Evolutionary conservation across 2,797 vertebrate genomes (phyloP), one percentile per base, ranked within the genome.

Genomic region (Pangasius djambal): DNA sequence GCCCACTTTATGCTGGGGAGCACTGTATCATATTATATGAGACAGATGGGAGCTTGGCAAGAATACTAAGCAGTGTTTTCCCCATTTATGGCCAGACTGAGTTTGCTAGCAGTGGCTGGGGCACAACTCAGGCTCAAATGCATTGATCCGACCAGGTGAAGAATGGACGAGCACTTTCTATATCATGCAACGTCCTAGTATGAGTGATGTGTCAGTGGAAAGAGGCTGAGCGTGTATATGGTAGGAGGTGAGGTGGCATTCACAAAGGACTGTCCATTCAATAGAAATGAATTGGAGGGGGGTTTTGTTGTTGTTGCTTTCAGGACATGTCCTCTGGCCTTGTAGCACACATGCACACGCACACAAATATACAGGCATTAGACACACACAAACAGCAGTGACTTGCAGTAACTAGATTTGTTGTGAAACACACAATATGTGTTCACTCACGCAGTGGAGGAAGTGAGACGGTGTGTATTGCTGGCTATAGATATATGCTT

Each of bases 41-140:
- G 92, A 92, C 91, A 90, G 91, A 88, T 86, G 90, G 86, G 79
- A 83, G 87, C 72, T 85, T 88, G 87, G 88, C 91, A 89, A 86
- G 91, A 91, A 93, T 93, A 91, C 88, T 91, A 90, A 92, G 85
- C 86, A 92, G 90, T 89, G 87, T 90, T 91, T 92, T 86, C 88
- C 83, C 70, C 87, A 91, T 88, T 91, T 88, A 89, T 84, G 77
- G 69, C 72, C 90, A 88, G 88, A 79, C 91, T 77, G 67, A 83
- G 89, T 84, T 86, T 50, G 89, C 34, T 81, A 89, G 50, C 82
- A 86, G 88, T 86, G 82, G 77, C 86, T 88, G 63, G 85, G 83
- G 84, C 86, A 92, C 87, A 89, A 86, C 75, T 77, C 59, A 25
- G 57, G 63, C 83, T 89, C 74, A 69, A 78, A 78, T 90, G 82